A percentile compares a stretch with the other conserved stretches of the same genome.
Conservation (phyloP, 2,888 invertebrate species). For the Spicauda simplicius region DNA sequence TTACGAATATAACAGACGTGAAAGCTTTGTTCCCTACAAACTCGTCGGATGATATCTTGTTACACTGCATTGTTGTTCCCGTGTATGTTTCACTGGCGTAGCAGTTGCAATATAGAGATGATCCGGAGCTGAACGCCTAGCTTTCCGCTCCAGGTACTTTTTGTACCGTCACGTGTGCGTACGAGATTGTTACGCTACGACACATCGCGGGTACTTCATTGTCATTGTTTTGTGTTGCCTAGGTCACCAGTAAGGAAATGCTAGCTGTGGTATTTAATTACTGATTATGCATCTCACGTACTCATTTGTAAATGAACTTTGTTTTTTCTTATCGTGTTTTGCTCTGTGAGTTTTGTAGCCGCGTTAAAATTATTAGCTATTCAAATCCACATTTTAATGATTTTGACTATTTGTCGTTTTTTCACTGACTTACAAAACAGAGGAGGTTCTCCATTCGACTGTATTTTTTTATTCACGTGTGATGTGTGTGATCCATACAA, state of each 20-base stretch:
- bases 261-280: slow-evolving; percentile 27
- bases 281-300: not conserved
- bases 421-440: too few species aligned
- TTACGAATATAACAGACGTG: not conserved
- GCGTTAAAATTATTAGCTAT: too few species aligned
- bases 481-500: too few species aligned
- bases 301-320: not conserved
- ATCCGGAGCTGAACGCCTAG: slow-evolving; percentile 18
- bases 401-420: too few species aligned
- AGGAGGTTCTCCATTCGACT: too few species aligned
- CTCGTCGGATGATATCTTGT: not conserved
- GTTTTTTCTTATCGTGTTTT: not conserved
- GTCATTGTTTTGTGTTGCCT: slow-evolving; percentile 31
- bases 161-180: slow-evolving; percentile 1
- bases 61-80: not conserved
- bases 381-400: too few species aligned
- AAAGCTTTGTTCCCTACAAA: not conserved
- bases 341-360: too few species aligned
- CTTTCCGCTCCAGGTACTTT: slow-evolving; percentile 10
- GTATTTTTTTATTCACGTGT: too few species aligned
- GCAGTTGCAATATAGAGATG: slow-evolving; percentile 16
- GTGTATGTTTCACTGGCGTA: slow-evolving; percentile 1
- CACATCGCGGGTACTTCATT: slow-evolving; percentile 20
- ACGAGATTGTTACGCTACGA: slow-evolving; percentile 15
- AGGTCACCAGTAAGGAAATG: slow-evolving; percentile 30